Evolutionary conservation across 2,113 vertebrate species (phyloP), one percentile per base, ranked within the genome.

Genomic region (Rhipidura dahli): DNA sequence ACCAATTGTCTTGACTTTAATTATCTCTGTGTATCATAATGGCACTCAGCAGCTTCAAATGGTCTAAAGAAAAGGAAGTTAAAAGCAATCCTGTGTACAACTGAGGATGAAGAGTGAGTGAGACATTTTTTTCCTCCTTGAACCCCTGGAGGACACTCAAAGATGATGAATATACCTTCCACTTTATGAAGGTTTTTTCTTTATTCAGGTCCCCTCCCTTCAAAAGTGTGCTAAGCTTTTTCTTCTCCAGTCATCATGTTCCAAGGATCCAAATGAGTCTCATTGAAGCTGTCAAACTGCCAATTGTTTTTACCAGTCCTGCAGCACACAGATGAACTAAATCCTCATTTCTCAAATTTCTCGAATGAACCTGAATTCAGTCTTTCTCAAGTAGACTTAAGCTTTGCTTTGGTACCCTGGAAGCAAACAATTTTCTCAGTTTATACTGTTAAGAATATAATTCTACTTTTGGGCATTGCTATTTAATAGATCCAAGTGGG

Each of bases 191-290:
- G 22, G 20, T 16, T 4, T 26, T 57, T 44, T 53, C 39, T 15
- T 86, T 80, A 57, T 72, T 80, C 39, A 35, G 11, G 16, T 82
- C 1, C 3, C 3, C 10, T 79, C 15, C 44, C 10, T 33, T 63
- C 0, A 0, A 42, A 56, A 9, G 3, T 23, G 9, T 73, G 13
- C 8, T 73, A 57, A 70, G 24, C 0, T 45, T 64, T 83, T 76
- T 81, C 18, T 27, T 20, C 10, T 71, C 39, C 9, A 50, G 1
- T 30, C 61, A 11, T 35, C 51, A 42, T 17, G 27, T 56, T 71
- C 16, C 49, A 61, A 26, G 7, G 19, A 77, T 26, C 24, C 50
- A 80, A 71, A 56, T 1, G 1, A 40, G 19, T 51, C n/a, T 44
- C 59, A 44, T n/a, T 70, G 31, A 50, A 77, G n/a, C 22, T 93